Base-by-base conservation (phyloP, 1,140 invertebrate genomes). In the Danaus melanippus region DNA sequence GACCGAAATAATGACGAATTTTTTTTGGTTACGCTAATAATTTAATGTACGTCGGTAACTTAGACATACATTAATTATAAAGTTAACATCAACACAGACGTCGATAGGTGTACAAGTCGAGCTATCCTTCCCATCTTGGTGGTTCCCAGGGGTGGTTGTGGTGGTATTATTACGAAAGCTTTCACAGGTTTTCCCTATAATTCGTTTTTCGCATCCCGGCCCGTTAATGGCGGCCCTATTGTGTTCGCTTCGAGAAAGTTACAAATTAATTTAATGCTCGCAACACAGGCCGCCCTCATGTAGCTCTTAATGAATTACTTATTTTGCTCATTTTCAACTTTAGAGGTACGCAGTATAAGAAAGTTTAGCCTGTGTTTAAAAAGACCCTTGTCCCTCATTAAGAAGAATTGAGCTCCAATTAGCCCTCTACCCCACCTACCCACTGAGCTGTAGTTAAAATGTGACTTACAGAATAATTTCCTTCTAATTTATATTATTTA, bases 201-300 rank as follows among this genome's bases (percentile, higher is more conserved):
- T 71, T 77, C 58, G 63, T 58, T 74, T 67, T 62, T 68, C 60
- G 68, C 46, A 61, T 61, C 54, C 56, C 49, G 44, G 17, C 15
- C 53, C 56, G 55, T 59, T 75, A 75, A 78, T 73, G 59, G 64
- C 46, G 55, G 47, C 42, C 67, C 70, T 60, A 66, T 78, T 74
- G 68, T 67, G 55, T 58, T 48, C 58, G 60, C 55, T 72, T 66
- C 45, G 60, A 60, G 64, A 77, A 81, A 84, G 71, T 81, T 84
- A 64, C 62, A 76, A 79, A 80, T 80, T 74, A 76, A 79, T 84
- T 79, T 79, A 74, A 81, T 74, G 70, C 69, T 76, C 63, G 58
- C 67, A 71, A 74, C 65, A 67, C 60, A 63, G 4, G 60, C 53
- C 53, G 62, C 52, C 58, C 62, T 62, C 64, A 67, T 57, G 56